Base-by-base conservation (phyloP, 2,797 vertebrate species). In the Eospalax fontanierii region DNA sequence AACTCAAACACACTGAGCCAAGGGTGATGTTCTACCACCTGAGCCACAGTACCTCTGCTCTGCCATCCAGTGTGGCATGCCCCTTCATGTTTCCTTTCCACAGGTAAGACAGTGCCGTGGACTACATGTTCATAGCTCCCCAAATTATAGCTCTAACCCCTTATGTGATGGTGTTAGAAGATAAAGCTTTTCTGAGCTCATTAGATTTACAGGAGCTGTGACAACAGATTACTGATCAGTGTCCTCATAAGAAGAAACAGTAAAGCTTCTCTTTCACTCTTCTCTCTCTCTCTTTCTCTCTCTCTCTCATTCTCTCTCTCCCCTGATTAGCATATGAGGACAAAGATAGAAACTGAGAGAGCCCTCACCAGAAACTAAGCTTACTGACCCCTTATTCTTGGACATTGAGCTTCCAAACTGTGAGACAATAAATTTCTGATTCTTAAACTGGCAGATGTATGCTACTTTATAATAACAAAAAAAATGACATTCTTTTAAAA, bases 401-500 rank as follows among this genome's bases (percentile, higher is more conserved):
- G 3, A 66, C 63, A 78, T 61, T 18, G 7, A 83, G 78, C 40
- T 68, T 54, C 24, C 9, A 70, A 84, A 74, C 30, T 24, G 3
- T 33, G n/a, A 83, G 26, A 87, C 84, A 84, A 54, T 61, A 38
- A 73, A 68, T 68, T 75, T 79, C 38, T 59, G 61, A 71, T 80
- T 30, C 82, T 84, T 93, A 78, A 92, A 14, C 11, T 11, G 28
- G 19, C 9, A n/a, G 78, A 28, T 33, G 28, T 24, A 50, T 18
- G 10, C 18, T 43, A 54, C 59, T 91, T 79, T 66, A 22, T 54
- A 30, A 75, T 46, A 7, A 54, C 30, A 43, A 65, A 76, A 50
- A 83, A 5, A 57, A 28, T 68, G 43, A 24, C 9, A 80, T 79
- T 79, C 57, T 78, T 84, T 79, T n/a, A 63, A 89, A 95, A 59